Evolutionary conservation across 2,888 invertebrate genomes (phyloP), one percentile per base, ranked within the genome.

Genomic region (Pyralis farinalis): DNA sequence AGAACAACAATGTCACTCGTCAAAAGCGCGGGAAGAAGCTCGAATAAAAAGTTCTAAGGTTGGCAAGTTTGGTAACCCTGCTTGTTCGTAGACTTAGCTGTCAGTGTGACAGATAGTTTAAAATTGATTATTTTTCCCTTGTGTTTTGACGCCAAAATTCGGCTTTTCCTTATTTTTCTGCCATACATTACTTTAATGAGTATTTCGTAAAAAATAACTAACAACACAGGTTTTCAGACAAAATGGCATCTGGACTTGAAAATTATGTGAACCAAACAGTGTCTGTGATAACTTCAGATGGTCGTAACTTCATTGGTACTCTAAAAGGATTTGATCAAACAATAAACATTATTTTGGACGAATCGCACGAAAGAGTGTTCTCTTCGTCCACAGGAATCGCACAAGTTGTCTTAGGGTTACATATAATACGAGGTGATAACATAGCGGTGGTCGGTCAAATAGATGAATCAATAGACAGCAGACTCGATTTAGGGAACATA

Each of bases 261-360:
- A 93, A 93, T 34, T 97, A 96, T 66, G 94, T 97, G 7, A 97
- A 97, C 78, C 95, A 96, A 85, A 96, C 96, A 25, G 97, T 98
- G 40, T 97, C 97, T 25, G 96, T 98, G 49, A 97, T 98, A 61
- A 98, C 98, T 37, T 94, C 97, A 7, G 98, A 98, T 87, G 98
- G 98, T 31, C 91, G 98, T 55, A 97, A 97, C 77, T 98, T 98
- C 72, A 96, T 98, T 58, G 99, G 99, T 33, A 97, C 97, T 0
- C 81, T 99, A 48, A 98, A 98, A 80, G 99, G 99, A 21, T 99
- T 98, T 82, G 99, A 99, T 84, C 99, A 99, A 85, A 97, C 98
- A n/a, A 97, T 99, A 54, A 99, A 99, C 75, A 91, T 99, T 52
- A 98, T 99, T 62, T 88, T 99, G 51, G 98, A 99, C 71, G 99